phyloP scores from a whole-genome alignment of 2,797 vertebrate genomes.

The Helostoma temminkii region DNA sequence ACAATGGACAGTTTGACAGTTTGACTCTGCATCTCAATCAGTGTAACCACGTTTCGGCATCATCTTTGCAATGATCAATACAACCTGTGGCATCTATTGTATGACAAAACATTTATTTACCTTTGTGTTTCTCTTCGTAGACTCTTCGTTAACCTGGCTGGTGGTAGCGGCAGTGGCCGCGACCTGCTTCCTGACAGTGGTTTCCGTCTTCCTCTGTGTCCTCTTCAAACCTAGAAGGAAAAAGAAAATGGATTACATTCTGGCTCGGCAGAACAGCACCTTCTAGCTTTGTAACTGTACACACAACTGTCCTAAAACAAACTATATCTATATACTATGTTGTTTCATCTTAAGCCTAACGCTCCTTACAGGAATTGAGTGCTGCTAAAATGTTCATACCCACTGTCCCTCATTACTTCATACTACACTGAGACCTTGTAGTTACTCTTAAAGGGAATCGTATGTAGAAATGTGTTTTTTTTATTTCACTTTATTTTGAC shows the following conservation, averaged over 20 bases:
- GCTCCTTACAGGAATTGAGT: slow-evolving; percentile 5
- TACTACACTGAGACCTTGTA: not conserved
- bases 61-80: too few species aligned
- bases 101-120: not conserved
- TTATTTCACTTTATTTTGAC: not conserved
- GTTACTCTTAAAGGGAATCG: not conserved
- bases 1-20: too few species aligned
- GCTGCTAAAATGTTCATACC: too few species aligned
- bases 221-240: slow-evolving; percentile 70
- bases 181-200: slow-evolving; percentile 68
- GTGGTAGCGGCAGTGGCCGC: slow-evolving; percentile 45
- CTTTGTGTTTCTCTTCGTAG: slow-evolving; percentile 46
- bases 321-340: too few species aligned
- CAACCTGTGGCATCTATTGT: not conserved
- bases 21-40: not conserved
- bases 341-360: too few species aligned
- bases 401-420: not conserved
- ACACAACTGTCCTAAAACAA: not conserved
- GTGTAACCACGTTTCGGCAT: not conserved
- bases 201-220: slow-evolving; percentile 73
- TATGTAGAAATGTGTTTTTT: too few species aligned
- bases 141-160: slow-evolving; percentile 70
- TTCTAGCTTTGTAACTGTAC: slow-evolving; percentile 42
- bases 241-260: slow-evolving; percentile 76
- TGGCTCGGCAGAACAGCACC: slow-evolving; percentile 77